These are phyloP conservation scores for Zeus faber DNA, from an alignment of 2,113 vertebrate species.

Conservation along the genomic window DNA sequence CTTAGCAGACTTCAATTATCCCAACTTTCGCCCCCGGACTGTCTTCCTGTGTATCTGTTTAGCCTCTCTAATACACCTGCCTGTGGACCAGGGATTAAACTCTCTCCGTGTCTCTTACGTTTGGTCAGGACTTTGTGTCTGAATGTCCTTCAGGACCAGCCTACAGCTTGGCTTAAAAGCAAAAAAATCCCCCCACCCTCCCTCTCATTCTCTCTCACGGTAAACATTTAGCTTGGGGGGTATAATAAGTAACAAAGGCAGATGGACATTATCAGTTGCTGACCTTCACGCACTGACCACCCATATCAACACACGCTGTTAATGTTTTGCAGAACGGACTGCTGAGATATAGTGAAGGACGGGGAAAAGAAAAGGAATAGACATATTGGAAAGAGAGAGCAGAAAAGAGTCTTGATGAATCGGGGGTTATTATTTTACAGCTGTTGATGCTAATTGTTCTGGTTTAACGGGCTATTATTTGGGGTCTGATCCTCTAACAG, in stretches of 20 bases:
- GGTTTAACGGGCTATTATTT: conserved; percentile 71
- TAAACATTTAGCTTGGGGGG: conserved; percentile 47
- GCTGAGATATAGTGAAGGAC: conserved; percentile 26
- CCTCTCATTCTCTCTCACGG: conserved; percentile 42
- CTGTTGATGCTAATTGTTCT: conserved; percentile 71
- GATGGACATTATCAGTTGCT: conserved; percentile 55
- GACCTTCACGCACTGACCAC: conserved; percentile 58
- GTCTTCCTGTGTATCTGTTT: conserved; percentile 74
- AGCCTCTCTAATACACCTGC: conserved; percentile 75
- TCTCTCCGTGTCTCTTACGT: conserved; percentile 48
- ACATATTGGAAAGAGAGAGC: conserved; percentile 2
- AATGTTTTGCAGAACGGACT: conserved; percentile 32
- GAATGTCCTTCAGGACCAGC: conserved; percentile 68
- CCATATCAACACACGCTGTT: conserved; percentile 34
- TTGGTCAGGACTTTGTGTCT: conserved; percentile 60
- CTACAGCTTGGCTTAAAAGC: conserved; percentile 61
- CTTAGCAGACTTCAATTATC: conserved; percentile 74
- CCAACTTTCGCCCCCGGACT: conserved; percentile 63
- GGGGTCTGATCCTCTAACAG: conserved; percentile 61
- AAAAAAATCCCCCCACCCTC: conserved; percentile 42
- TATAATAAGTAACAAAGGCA: conserved; percentile 54
- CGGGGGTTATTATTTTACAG: conserved; percentile 70
- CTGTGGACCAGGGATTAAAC: conserved; percentile 72
- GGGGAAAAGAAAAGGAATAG: conserved; percentile 5
- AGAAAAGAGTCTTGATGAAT: conserved; percentile 68